Conservation (phyloP, 2,888 invertebrate genomes). For the Diaphora mendica region DNA sequence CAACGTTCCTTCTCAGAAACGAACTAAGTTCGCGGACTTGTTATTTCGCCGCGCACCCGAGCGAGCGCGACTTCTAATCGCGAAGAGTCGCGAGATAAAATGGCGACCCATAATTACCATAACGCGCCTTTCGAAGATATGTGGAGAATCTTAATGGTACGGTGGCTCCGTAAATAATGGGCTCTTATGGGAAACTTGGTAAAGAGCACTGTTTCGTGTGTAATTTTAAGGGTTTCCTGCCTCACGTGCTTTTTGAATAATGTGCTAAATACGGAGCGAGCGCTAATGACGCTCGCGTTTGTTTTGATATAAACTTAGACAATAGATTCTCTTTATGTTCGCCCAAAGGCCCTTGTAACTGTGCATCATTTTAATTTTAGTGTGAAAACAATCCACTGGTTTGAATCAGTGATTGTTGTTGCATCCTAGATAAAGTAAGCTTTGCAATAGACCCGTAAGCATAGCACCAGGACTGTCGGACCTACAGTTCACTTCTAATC, state of each 20-base stretch:
- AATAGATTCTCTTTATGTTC: conserved; percentile 48
- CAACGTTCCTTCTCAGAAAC: conserved; percentile 77
- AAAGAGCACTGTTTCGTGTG: conserved; percentile 85
- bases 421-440: no score
- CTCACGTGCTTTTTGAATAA: conserved; percentile 84
- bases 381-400: conserved; percentile 31
- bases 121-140: conserved; percentile 85
- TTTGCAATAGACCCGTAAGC: no score
- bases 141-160: conserved; percentile 86
- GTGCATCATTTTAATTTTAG: conserved; percentile 43
- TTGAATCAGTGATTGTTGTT: conserved; percentile 33
- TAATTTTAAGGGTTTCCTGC: conserved; percentile 83
- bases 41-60: conserved; percentile 80
- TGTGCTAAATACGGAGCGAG: conserved; percentile 75
- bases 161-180: conserved; percentile 86
- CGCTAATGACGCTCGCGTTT: conserved; percentile 71
- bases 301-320: conserved; percentile 68
- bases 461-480: no score
- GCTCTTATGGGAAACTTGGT: conserved; percentile 86
- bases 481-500: no score
- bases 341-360: conserved; percentile 36
- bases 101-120: conserved; percentile 86
- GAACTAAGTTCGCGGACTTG: conserved; percentile 84
- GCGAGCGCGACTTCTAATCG: conserved; percentile 78
- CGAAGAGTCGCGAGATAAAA: conserved; percentile 84